Conservation (phyloP, 2,797 vertebrate species). For the Gouania willdenowi region DNA sequence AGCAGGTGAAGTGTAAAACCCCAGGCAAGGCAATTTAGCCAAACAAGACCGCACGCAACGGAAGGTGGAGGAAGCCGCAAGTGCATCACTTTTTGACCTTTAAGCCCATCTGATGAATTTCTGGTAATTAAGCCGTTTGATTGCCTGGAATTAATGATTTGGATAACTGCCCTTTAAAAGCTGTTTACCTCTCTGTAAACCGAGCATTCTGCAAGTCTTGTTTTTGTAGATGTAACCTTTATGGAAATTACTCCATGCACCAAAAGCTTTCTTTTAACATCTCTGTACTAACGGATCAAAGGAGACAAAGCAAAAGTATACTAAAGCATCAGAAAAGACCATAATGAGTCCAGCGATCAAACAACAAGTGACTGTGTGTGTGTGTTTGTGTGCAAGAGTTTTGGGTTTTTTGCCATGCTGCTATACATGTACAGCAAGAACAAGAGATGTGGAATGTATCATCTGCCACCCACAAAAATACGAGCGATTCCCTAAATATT, state of each 20-base stretch:
- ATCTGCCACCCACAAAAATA: no score
- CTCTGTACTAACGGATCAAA: conserved; percentile 55
- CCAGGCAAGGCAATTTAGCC: conserved; percentile 80
- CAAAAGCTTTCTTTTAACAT: conserved; percentile 77
- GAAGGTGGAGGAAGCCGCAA: conserved; percentile 70
- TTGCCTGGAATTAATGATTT: conserved; percentile 85
- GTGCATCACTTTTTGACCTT: conserved; percentile 84
- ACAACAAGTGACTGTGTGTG: conserved; percentile 7
- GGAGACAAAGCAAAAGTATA: conserved; percentile 51
- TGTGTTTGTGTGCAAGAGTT: background rate
- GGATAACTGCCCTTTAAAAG: conserved; percentile 87
- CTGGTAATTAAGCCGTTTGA: conserved; percentile 85
- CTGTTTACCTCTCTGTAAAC: conserved; percentile 86
- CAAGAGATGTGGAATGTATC: no score
- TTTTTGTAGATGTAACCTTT: conserved; percentile 85
- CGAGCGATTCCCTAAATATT: no score
- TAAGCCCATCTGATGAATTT: conserved; percentile 87
- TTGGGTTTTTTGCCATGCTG: no score
- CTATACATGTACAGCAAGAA: no score
- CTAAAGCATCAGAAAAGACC: conserved; percentile 47
- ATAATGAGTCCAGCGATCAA: conserved; percentile 48
- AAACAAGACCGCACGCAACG: conserved; percentile 71
- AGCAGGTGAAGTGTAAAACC: conserved; percentile 75
- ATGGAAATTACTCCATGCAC: conserved; percentile 81
- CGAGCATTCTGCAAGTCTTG: conserved; percentile 81